Base-by-base conservation (phyloP, 2,113 vertebrate species). In the Petrocephalus microphthalmus region DNA sequence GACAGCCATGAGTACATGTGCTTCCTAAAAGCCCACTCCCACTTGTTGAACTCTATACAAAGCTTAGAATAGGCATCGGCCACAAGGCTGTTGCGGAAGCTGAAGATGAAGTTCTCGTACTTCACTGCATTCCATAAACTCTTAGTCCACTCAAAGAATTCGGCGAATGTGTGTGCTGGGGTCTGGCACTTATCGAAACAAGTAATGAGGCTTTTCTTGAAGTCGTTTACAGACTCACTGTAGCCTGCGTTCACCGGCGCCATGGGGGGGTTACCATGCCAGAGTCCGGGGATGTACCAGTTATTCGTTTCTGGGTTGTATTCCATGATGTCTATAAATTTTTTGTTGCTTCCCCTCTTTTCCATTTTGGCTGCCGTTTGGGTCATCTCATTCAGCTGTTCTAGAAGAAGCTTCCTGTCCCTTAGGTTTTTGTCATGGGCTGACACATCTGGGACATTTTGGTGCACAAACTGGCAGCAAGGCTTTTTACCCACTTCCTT, bases 231-330 rank as follows among this genome's bases (percentile, higher is more conserved):
- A 10, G 86, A 53, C 17, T 91, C 90, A 85, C 92, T 93, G 89
- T 92, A 93, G 2, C 88, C 88, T 15, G 84, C 64, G 57, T 53
- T 92, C 8, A 93, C 90, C 25, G 92, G 51, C 51, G 93, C 89
- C 93, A 93, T 93, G 2, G 91, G 92, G 6, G 93, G 93, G 60
- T 57, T 91, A 25, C 93, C 92, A 47, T 90, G 86, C 93, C 93
- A 94, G 51, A 91, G 74, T 17, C 91, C 86, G 83, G 93, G 91
- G 45, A 93, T 89, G 82, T 93, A 89, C 92, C 92, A 92, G 86
- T 89, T 91, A n/a, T 90, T 90, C 22, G 20, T 71, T 45, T 91
- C 82, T 83, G 89, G 51, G 5, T 93, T 53, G 37, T 92, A 91
- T 8, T 91, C 85, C 47, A 94, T 88, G n/a, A 93, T 89, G 84